Base-by-base conservation (phyloP, 2,113 vertebrate species). In the Myotis lucifugus region DNA sequence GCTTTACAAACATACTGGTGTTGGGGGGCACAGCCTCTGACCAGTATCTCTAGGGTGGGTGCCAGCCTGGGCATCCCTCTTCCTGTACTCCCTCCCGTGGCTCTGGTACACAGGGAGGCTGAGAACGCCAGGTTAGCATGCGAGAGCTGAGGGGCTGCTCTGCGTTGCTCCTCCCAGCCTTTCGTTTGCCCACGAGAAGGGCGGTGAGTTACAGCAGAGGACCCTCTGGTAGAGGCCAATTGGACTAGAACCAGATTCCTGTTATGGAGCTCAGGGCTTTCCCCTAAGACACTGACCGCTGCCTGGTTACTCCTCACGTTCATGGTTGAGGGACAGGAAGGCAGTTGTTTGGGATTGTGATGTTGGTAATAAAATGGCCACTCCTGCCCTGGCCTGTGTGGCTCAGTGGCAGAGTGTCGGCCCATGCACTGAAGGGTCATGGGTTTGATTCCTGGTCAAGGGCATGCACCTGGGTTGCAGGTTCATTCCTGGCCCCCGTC, bases 31-130 rank as follows among this genome's bases (percentile, higher is more conserved):
- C 23, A 56, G 59, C 52, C 9, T 19, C 34, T 17, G 50, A 23
- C 17, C 48, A 1, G 2, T 50, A 12, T 37, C n/a, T 61, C 25
- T 17, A 42, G 34, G 13, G 56, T n/a, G 54, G n/a, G 61, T 10
- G 25, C 74, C 0, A 0, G 50, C 15, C 69, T 0, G 0, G 69
- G 37, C 32, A 8, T 42, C 46, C 18, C 15, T 32, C 2, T 37
- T 48, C 52, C 59, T 56, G 2, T 48, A 3, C 19, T 37, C 2
- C 19, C 40, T 83, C 37, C 27, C 4, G 76, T 46, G 61, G 48
- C 34, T 12, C 34, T 8, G 34, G 54, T 10, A 34, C 37, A 29
- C 21, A 32, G 50, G 5, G 34, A n/a, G 73, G 40, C 3, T 8
- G 21, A 37, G 82, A 42, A 52, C 18, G 5, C 79, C 2, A 3